These are phyloP conservation scores for Palythoa grandiflora DNA, from an alignment of 92 coral and sea anemone species.

Conservation along the genomic window DNA sequence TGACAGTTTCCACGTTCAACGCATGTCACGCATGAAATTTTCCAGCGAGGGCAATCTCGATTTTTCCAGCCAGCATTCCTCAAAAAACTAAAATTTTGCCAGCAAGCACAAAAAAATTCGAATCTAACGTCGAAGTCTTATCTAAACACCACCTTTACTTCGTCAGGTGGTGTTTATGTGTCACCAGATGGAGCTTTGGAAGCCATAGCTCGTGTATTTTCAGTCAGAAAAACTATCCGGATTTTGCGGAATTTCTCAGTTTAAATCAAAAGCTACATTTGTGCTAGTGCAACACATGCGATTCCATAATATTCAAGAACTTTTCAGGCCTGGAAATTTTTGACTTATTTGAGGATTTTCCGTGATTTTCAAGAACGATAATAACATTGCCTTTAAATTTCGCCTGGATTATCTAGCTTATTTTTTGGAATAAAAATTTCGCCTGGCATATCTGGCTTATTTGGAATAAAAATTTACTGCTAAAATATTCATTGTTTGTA, in stretches of 20 bases:
- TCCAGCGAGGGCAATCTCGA: constrained; percentile 1
- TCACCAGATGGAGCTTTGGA: constrained; percentile 22
- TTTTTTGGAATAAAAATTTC: background rate
- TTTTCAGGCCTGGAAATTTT: background rate
- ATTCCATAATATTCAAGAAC: constrained; percentile 20
- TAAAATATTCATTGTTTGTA: background rate
- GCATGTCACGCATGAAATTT: background rate
- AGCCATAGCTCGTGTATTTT: constrained; percentile 19
- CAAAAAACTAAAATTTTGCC: background rate
- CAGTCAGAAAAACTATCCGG: background rate
- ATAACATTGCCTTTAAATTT: background rate
- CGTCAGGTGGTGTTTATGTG: constrained; percentile 27
- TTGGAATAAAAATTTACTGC: background rate
- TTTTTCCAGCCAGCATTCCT: constrained; percentile 2
- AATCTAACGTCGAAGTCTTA: constrained; percentile 3
- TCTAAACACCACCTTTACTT: constrained; percentile 19
- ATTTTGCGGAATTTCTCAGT: constrained; percentile 22
- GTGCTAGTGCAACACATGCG: constrained; percentile 23
- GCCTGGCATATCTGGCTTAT: background rate
- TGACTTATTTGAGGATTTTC: background rate
- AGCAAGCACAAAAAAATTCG: background rate
- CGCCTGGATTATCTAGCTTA: background rate
- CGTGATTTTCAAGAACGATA: constrained; percentile 2
- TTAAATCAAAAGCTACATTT: constrained; percentile 18
- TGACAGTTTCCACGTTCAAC: background rate